Evolutionary conservation across 2,797 vertebrate species (phyloP).

Genomic region (Crocodylus rhombifer): DNA sequence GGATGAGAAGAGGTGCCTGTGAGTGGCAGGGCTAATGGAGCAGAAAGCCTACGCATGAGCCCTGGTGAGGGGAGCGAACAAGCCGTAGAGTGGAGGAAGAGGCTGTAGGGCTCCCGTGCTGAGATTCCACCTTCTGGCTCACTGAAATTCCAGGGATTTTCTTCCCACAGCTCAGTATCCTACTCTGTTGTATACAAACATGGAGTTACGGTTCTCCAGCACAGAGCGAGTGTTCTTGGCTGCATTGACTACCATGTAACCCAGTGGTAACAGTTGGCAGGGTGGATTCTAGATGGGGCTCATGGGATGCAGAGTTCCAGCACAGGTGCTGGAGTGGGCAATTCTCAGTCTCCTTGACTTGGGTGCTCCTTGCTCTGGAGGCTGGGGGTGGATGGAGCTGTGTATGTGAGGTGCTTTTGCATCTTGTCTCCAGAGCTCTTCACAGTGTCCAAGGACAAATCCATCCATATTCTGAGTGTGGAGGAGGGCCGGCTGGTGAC

Average conservation of each 20-base stretch:
- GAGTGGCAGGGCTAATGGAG: not conserved
- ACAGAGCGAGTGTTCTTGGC: not conserved
- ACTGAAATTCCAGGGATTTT: not conserved
- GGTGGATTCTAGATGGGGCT: not conserved
- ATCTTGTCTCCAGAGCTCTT: constrained; percentile 81
- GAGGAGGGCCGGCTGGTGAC: constrained; percentile 89
- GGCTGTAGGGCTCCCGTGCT: not conserved
- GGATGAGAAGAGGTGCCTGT: not conserved
- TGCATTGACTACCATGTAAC: not conserved
- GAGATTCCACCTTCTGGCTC: not conserved
- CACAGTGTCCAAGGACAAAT: constrained; percentile 92
- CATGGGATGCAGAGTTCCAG: not conserved
- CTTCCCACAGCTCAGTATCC: not conserved
- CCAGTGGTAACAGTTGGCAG: not conserved
- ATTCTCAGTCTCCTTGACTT: not conserved
- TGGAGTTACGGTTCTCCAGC: not conserved
- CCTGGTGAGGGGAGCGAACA: not conserved
- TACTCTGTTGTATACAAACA: not conserved
- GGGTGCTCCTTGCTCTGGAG: not conserved
- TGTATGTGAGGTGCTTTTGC: not conserved
- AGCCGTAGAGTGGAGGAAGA: not conserved
- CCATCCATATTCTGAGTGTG: constrained; percentile 89
- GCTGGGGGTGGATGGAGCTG: not conserved
- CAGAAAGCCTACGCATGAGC: not conserved
- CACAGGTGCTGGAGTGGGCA: not conserved